phyloP scores from a whole-genome alignment of 37 sponge, comb jelly and placozoan species.

The Lycopodina hypogea region DNA sequence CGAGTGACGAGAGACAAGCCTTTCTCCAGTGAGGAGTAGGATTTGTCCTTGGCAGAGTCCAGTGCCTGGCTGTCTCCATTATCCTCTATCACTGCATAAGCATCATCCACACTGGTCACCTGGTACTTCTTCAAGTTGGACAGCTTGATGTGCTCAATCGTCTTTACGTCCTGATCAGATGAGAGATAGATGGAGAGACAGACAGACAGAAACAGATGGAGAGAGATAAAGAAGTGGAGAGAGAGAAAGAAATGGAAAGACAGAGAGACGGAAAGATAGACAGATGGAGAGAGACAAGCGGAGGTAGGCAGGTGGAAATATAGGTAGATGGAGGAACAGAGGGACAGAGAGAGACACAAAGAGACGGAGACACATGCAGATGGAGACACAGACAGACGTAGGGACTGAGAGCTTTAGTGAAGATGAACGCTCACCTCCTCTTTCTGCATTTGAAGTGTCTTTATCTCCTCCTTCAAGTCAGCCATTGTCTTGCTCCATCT shows the following conservation, averaged over 20 bases:
- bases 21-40: conserved; percentile 31
- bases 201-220: too few species aligned
- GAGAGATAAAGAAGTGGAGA: too few species aligned
- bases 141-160: conserved; percentile 60
- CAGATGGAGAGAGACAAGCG: too few species aligned
- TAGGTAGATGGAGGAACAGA: too few species aligned
- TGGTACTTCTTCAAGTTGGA: conserved; percentile 52
- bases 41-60: conserved; percentile 4
- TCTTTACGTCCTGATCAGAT: conserved; percentile 65
- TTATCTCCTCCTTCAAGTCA: conserved; percentile 18
- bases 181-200: too few species aligned
- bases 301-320: too few species aligned
- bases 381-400: neutral
- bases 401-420: neutral
- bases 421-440: conserved; percentile 29
- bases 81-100: conserved; percentile 48
- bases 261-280: too few species aligned
- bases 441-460: conserved; percentile 37
- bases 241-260: too few species aligned
- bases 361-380: neutral
- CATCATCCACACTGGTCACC: conserved; percentile 53
- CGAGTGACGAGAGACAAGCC: conserved; percentile 34
- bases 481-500: conserved; percentile 31
- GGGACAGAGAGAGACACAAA: too few species aligned
- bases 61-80: conserved; percentile 4